phyloP scores from a whole-genome alignment of 2,113 vertebrate genomes.

The Tichodroma muraria region DNA sequence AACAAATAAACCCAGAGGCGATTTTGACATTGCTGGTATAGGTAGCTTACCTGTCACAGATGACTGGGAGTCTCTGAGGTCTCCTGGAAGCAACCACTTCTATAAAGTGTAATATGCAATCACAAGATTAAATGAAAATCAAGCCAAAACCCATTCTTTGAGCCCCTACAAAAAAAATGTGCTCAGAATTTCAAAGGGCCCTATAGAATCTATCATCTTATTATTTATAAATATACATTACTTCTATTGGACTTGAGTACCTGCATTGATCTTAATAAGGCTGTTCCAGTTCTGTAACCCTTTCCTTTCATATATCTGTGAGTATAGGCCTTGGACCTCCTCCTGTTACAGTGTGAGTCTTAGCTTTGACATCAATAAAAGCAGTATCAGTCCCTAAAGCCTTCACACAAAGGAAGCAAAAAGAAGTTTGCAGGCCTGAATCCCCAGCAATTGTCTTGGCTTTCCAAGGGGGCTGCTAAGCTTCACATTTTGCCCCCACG shows the following conservation, averaged over 20 bases:
- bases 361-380: not conserved
- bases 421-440: not conserved
- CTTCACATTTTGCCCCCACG: not conserved
- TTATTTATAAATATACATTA: constrained; percentile 47
- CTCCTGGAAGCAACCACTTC: constrained; percentile 71
- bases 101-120: constrained; percentile 57
- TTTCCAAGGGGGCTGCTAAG: not conserved
- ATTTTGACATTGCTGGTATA: not conserved
- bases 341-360: not conserved
- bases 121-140: constrained; percentile 42
- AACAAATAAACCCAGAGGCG: constrained; percentile 39
- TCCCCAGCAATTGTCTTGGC: not conserved
- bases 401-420: not conserved
- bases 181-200: constrained; percentile 39
- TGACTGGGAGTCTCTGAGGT: constrained; percentile 69
- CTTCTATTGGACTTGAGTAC: constrained; percentile 1
- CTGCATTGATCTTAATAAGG: constrained; percentile 20
- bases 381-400: not conserved
- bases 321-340: not conserved
- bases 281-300: not conserved
- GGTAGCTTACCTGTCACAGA: constrained; percentile 82
- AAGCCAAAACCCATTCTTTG: constrained; percentile 3
- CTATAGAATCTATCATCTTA: constrained; percentile 25
- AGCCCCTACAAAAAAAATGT: not conserved
- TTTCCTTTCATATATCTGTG: not conserved